Percentiles rank a stretch among this genome's conserved stretches.
Evolutionary conservation across 2,113 vertebrate genomes (phyloP).

Genomic region (Turdus rufiventris): DNA sequence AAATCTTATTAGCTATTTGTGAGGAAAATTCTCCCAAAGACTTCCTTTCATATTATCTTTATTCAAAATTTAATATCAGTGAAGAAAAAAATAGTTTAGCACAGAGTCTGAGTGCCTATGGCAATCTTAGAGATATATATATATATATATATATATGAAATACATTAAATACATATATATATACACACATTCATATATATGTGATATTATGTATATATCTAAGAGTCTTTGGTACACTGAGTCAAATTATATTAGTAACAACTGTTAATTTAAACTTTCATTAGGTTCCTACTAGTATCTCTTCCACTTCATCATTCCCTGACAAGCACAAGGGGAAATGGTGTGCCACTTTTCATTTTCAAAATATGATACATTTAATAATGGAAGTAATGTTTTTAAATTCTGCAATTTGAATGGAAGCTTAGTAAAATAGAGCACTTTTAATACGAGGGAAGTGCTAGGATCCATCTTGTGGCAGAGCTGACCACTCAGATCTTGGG

Average conservation of each 20-base stretch:
- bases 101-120: background rate
- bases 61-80: background rate
- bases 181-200: background rate
- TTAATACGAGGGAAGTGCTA: background rate
- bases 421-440: background rate
- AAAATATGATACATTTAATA: background rate
- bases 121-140: background rate
- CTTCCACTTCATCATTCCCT: background rate
- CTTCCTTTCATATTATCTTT: background rate
- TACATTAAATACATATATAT: background rate
- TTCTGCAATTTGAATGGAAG: background rate
- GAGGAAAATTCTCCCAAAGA: background rate
- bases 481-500: background rate
- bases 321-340: conserved; percentile 1
- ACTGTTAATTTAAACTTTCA: background rate
- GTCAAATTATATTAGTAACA: background rate
- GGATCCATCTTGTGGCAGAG: background rate
- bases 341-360: background rate
- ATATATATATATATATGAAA: background rate
- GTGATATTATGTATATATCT: background rate
- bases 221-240: background rate
- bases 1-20: background rate
- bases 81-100: background rate
- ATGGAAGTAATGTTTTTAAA: background rate
- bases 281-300: background rate